Evolutionary conservation across 2,113 vertebrate genomes (phyloP).

Genomic region (Psophia crepitans): DNA sequence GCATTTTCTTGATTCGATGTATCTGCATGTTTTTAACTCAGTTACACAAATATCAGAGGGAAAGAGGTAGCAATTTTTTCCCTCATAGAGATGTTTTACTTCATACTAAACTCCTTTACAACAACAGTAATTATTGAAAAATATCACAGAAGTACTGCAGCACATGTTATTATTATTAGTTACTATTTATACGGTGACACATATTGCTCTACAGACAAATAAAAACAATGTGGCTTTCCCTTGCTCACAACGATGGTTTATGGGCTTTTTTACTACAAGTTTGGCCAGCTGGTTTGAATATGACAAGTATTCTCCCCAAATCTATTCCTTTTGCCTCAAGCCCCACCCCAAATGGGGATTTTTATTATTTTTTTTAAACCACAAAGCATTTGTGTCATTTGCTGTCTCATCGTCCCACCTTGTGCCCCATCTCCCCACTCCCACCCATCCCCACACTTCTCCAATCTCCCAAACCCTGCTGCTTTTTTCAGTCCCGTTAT

Average conservation of each 20-base stretch:
- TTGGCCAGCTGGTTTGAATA: conserved; percentile 7
- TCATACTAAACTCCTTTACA: conserved; percentile 41
- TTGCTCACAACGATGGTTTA: background rate
- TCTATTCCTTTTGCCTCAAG: background rate
- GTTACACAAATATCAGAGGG: conserved; percentile 30
- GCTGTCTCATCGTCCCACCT: background rate
- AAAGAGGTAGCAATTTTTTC: conserved; percentile 33
- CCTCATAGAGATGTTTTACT: conserved; percentile 35
- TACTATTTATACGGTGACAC: conserved; percentile 49
- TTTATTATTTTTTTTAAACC: background rate
- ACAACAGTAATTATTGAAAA: conserved; percentile 65
- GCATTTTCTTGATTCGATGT: background rate
- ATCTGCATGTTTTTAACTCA: conserved; percentile 39
- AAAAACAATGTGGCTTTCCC: conserved; percentile 39
- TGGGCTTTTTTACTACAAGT: background rate
- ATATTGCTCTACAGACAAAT: conserved; percentile 55
- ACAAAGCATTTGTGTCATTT: background rate
- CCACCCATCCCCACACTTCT: fast-evolving
- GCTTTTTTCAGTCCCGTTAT: background rate
- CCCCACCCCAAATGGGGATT: fast-evolving
- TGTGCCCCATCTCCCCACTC: background rate
- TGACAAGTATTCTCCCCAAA: background rate
- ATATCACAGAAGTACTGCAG: conserved; percentile 46
- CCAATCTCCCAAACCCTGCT: fast-evolving
- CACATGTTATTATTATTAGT: conserved; percentile 51